Evolutionary conservation across 2,797 vertebrate species (phyloP).

Genomic region (Aplochiton taeniatus): DNA sequence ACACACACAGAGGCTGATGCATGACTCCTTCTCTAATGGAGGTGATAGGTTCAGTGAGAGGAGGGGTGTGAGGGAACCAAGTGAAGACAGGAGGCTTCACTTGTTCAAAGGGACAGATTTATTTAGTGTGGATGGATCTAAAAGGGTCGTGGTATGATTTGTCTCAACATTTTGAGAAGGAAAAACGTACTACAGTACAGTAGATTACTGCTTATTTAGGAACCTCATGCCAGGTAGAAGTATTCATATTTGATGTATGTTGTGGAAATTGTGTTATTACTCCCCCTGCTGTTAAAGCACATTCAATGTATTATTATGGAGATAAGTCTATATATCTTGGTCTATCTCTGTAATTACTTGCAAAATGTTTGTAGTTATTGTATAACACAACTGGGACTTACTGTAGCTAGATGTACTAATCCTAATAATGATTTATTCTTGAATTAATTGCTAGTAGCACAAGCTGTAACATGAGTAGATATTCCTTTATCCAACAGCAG

Average conservation of each 20-base stretch:
- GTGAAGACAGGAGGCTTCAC: slow-evolving; percentile 43
- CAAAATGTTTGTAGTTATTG: slow-evolving; percentile 73
- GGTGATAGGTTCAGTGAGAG: slow-evolving; percentile 19
- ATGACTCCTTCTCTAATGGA: slow-evolving; percentile 31
- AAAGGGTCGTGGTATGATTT: slow-evolving; percentile 59
- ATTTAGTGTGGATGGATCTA: slow-evolving; percentile 51
- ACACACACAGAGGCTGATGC: slow-evolving; percentile 35
- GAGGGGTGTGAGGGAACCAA: slow-evolving; percentile 28
- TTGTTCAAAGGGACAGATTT: slow-evolving; percentile 51
- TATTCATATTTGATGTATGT: slow-evolving; percentile 34
- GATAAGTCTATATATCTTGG: slow-evolving; percentile 41
- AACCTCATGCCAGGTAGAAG: slow-evolving; percentile 22
- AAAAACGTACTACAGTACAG: slow-evolving; percentile 47
- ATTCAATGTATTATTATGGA: slow-evolving; percentile 26
- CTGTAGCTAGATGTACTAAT: slow-evolving; percentile 43
- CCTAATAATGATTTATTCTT: slow-evolving; percentile 45
- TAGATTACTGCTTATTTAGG: slow-evolving; percentile 22
- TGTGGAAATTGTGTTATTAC: slow-evolving; percentile 27
- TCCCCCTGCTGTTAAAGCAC: slow-evolving; percentile 48
- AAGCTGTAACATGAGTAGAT: slow-evolving; percentile 39
- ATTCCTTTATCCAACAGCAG: slow-evolving; percentile 46
- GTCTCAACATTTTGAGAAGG: slow-evolving; percentile 56
- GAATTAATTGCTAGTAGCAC: slow-evolving; percentile 44
- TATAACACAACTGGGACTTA: slow-evolving; percentile 62
- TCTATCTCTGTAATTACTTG: slow-evolving; percentile 58